Evolutionary conservation across 2,797 vertebrate species (phyloP).

Genomic region (Diplodus sargus): DNA sequence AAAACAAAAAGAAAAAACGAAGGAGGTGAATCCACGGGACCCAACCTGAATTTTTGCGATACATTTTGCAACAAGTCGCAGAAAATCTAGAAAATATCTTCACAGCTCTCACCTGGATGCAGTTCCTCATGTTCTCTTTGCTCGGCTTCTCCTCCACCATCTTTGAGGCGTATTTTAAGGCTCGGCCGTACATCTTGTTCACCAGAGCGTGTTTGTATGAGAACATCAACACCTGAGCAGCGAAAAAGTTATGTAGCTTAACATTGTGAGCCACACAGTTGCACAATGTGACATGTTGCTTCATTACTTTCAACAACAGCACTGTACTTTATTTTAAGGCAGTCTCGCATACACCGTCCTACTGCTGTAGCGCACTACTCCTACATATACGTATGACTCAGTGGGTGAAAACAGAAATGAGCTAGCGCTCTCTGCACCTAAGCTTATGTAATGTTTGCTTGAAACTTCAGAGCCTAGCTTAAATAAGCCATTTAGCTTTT

Average conservation of each 20-base stretch:
- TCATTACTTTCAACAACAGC: too few relatives aligned
- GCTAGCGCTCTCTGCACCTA: too few relatives aligned
- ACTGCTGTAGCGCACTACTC: too few relatives aligned
- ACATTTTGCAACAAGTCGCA: neutral
- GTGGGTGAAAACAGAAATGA: too few relatives aligned
- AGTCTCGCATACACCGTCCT: too few relatives aligned
- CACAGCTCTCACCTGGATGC: constrained; percentile 88
- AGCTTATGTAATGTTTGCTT: too few relatives aligned
- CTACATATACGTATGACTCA: too few relatives aligned
- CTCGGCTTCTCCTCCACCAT: constrained; percentile 97
- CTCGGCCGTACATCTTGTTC: constrained; percentile 95
- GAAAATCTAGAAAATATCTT: neutral
- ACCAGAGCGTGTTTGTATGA: constrained; percentile 97
- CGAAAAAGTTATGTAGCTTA: neutral
- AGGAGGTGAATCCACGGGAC: neutral
- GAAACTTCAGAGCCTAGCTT: too few relatives aligned
- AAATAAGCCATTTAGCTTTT: too few relatives aligned
- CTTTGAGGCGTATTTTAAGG: constrained; percentile 95
- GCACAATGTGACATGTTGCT: too few relatives aligned
- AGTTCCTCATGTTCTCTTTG: constrained; percentile 98
- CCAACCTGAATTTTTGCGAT: neutral
- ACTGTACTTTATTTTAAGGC: too few relatives aligned
- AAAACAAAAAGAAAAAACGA: constrained; percentile 10
- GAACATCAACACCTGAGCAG: constrained; percentile 92
- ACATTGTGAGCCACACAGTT: neutral